Base-by-base conservation (phyloP, 2,888 invertebrate genomes). In the Pristionchus entomophagus region DNA sequence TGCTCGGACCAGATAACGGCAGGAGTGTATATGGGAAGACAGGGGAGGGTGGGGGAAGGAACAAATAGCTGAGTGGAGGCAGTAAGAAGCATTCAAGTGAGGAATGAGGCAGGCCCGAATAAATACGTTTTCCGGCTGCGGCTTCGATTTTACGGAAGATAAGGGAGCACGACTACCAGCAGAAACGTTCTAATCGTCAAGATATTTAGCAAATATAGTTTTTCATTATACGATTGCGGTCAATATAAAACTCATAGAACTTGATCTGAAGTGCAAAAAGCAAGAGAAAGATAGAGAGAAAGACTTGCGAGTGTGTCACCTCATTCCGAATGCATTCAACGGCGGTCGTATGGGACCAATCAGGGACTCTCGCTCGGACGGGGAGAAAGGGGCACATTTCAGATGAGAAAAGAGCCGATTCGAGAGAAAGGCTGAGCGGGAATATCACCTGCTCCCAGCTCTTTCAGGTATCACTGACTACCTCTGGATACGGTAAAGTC, bases 301-400 rank as follows among this genome's bases (percentile, higher is more conserved):
- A 41, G 81, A 53, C 49, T n/a, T n/a, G 26, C 22, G 41, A 82
- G 83, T 32, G 62, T 65, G 65, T 65, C 69, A 69, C 38, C 69
- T 69, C 69, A 69, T 69, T 38, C 19, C 38, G 19, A 69, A 69
- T 69, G 69, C 69, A 69, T 69, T 69, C 69, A 41, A 22, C 69
- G n/a, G n/a, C n/a, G 69, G 22, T n/a, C 69, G 69, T 69, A 69
- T 69, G 69, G 69, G 69, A 69, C 69, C 69, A 69, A 69, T 69
- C 69, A 69, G 26, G 69, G 29, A 22, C 19, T 59, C 32, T 32
- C 22, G 45, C 14, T 22, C 4, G 26, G 81, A 81, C n/a, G 38
- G 53, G 29, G 38, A 41, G 83, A 41, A 62, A 78, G 77, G 41
- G 45, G 26, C 41, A 77, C 65, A 65, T 35, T 32, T 29, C 14